A percentile compares a stretch with the other conserved stretches of the same genome.
Evolutionary conservation across 92 coral and sea anemone genomes (phyloP).

Genomic region (Phenganax stokvisi): DNA sequence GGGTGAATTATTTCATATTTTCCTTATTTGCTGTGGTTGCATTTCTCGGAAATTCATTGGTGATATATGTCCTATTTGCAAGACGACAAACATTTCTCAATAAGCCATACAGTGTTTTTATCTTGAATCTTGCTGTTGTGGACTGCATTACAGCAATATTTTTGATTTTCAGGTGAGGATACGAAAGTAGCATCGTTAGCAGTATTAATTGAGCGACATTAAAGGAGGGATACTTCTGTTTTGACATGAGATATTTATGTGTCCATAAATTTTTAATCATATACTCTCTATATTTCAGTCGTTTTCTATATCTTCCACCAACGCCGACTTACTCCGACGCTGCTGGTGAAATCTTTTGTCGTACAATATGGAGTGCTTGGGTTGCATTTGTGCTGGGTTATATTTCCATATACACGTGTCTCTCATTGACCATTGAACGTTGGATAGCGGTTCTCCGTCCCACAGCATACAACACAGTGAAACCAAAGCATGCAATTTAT

Average conservation of each 20-base stretch:
- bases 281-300: not conserved
- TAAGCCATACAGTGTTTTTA: conserved; percentile 2
- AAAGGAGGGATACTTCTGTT: too few relatives aligned
- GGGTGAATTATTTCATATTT: not conserved
- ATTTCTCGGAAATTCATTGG: not conserved
- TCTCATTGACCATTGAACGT: conserved; percentile 15
- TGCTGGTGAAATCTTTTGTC: conserved; percentile 12
- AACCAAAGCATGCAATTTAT: not conserved
- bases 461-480: not conserved
- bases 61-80: not conserved
- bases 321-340: not conserved
- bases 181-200: not conserved
- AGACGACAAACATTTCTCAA: conserved; percentile 1
- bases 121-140: conserved; percentile 6
- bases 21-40: not conserved
- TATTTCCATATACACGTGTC: conserved; percentile 24
- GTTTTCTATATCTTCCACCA: conserved; percentile 28
- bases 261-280: not conserved
- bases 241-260: not conserved
- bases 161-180: conserved; percentile 19
- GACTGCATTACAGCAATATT: conserved; percentile 21
- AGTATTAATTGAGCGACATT: not conserved
- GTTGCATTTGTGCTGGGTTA: conserved; percentile 17
- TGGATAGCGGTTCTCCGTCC: conserved; percentile 17
- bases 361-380: conserved; percentile 4